These are phyloP conservation scores for Cheiracanthium punctorium DNA, from an alignment of 2,888 invertebrate species.

Conservation along the genomic window DNA sequence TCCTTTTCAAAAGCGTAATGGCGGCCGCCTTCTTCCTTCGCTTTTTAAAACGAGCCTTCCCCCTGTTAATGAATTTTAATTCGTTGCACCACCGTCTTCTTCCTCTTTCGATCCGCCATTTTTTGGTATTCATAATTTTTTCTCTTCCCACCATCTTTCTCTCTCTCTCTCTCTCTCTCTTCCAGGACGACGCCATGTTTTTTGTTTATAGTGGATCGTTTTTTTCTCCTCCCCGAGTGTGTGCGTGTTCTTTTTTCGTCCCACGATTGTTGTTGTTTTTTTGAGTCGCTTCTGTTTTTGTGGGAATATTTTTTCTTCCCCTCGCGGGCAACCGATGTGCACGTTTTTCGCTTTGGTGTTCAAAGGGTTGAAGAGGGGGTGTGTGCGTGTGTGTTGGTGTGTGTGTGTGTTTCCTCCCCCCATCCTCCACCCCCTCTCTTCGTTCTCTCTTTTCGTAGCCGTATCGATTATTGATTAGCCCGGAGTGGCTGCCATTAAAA, in stretches of 20 bases:
- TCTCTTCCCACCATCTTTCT: neutral
- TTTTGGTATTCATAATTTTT: slow-evolving; percentile 26
- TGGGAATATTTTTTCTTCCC: neutral
- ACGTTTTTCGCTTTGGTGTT: slow-evolving; percentile 43
- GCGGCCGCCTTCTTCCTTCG: slow-evolving; percentile 53
- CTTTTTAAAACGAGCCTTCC: slow-evolving; percentile 55
- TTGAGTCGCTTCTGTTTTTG: neutral
- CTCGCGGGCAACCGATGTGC: slow-evolving; percentile 8
- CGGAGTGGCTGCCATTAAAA: slow-evolving; percentile 68
- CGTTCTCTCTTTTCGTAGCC: neutral
- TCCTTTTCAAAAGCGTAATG: slow-evolving; percentile 60
- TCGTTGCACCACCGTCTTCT: slow-evolving; percentile 55
- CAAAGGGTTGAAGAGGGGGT: slow-evolving; percentile 51
- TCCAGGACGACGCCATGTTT: slow-evolving; percentile 17
- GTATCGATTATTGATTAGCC: slow-evolving; percentile 69
- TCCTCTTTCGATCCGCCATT: slow-evolving; percentile 63
- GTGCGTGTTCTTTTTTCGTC: neutral
- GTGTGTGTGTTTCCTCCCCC: slow-evolving; percentile 23
- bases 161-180: too few species aligned
- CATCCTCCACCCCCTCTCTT: neutral
- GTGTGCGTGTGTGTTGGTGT: too few species aligned
- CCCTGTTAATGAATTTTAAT: slow-evolving; percentile 68
- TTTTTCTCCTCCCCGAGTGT: neutral
- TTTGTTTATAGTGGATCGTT: neutral
- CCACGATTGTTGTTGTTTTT: neutral